Evolutionary conservation across 92 coral and sea anemone species (phyloP).

Genomic region (Phymanthus crucifer): DNA sequence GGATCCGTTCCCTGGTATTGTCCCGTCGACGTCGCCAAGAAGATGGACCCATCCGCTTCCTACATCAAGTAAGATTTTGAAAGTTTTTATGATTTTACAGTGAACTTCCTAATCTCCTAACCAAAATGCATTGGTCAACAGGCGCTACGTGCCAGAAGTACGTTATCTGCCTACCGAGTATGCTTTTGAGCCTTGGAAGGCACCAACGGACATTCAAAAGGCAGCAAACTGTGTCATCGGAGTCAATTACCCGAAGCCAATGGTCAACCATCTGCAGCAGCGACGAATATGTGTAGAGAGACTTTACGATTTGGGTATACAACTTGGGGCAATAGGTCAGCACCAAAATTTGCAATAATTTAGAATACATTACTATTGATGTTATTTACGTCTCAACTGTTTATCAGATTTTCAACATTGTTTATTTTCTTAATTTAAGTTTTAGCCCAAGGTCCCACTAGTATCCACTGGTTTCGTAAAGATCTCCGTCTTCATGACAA

Average conservation of each 20-base stretch:
- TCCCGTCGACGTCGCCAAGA: slow-evolving; percentile 80
- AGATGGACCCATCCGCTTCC: slow-evolving; percentile 65
- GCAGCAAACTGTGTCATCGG: slow-evolving; percentile 70
- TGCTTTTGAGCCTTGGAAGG: slow-evolving; percentile 86
- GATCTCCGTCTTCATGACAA: slow-evolving; percentile 94
- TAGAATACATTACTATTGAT: not conserved
- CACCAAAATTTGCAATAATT: not conserved
- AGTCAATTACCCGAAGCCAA: slow-evolving; percentile 67
- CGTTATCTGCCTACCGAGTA: slow-evolving; percentile 51
- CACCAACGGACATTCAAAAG: slow-evolving; percentile 65
- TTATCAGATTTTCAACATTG: not conserved
- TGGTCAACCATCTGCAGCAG: slow-evolving; percentile 64
- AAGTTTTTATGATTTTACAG: not conserved
- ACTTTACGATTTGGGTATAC: slow-evolving; percentile 24
- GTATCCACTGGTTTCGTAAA: slow-evolving; percentile 91
- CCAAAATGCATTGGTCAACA: not conserved
- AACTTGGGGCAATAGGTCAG: slow-evolving; percentile 26
- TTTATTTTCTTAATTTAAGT: not conserved
- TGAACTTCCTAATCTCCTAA: too few species aligned
- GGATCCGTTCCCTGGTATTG: slow-evolving; percentile 61
- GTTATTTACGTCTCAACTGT: not conserved
- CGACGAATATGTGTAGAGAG: slow-evolving; percentile 43
- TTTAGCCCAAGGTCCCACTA: slow-evolving; percentile 43
- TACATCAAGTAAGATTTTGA: slow-evolving; percentile 55
- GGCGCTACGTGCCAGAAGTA: slow-evolving; percentile 83